A percentile compares a stretch with the other conserved stretches of the same genome.
Evolutionary conservation across 2,888 invertebrate species (phyloP).

Genomic region (Brassicogethes aeneus): DNA sequence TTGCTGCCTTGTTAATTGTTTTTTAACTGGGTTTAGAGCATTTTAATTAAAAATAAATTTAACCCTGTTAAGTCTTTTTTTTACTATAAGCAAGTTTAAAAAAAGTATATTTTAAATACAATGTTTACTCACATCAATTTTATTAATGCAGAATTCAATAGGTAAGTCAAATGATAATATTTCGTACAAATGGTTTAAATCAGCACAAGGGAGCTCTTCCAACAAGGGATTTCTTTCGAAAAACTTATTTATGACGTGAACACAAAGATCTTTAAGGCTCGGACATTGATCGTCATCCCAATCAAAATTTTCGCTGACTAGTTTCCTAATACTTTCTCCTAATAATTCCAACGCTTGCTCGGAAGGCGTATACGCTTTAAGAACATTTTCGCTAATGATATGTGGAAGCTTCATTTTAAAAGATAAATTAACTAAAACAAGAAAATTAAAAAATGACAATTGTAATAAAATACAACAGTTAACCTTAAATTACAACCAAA

Average conservation of each 20-base stretch:
- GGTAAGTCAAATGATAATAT: conserved; percentile 51
- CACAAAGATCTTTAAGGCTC: conserved; percentile 42
- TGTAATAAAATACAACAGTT: no score
- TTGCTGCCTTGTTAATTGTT: no score
- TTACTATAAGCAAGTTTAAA: no score
- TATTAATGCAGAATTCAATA: conserved; percentile 46
- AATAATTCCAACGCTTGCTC: conserved; percentile 27
- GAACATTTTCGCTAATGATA: conserved; percentile 36
- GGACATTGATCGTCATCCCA: conserved; percentile 46
- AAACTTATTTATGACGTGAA: conserved; percentile 42
- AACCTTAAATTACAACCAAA: no score
- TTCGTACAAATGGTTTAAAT: conserved; percentile 52
- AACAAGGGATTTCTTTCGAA: conserved; percentile 48
- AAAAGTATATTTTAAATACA: no score
- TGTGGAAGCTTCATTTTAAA: conserved; percentile 21
- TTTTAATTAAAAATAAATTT: no score
- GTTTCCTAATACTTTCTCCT: conserved; percentile 39
- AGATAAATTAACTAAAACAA: background rate
- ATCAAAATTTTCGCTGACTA: conserved; percentile 45
- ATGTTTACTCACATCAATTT: conserved; percentile 40
- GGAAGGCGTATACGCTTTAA: conserved; percentile 41
- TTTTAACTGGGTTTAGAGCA: no score
- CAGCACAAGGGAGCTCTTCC: conserved; percentile 46
- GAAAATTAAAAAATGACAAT: no score
- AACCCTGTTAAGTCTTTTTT: no score